Base-by-base conservation (phyloP, 2,113 vertebrate genomes). In the Dasypus novemcinctus region DNA sequence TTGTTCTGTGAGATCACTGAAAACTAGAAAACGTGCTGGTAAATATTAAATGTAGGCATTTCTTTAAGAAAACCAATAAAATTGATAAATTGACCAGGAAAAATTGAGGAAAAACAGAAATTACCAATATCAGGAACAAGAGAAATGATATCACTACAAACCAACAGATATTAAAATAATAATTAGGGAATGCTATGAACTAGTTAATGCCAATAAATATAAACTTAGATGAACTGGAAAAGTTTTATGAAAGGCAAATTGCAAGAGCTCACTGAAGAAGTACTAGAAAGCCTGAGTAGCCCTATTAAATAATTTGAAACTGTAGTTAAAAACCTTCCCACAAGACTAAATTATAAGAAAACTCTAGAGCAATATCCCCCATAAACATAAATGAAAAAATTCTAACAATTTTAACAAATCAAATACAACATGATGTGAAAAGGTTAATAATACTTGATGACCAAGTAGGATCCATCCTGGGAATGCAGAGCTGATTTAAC, bases 311-410 rank as follows among this genome's bases (percentile, higher is more conserved):
- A 68, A 69, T 68, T 11, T 91, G 7, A 90, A 90, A 36, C 2
- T 57, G 9, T n/a, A 31, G 38, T 89, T 84, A 21, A 88, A 88
- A 88, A 88, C 18, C 31, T 78, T 83, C 25, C 33, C 1, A 7
- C 11, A 89, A 89, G 21, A 87, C 21, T 57, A 54, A 54, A 57
- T 71, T 71, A 78, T 13, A 64, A 85, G n/a, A 76, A 83, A 92
- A 92, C 12, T 63, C 27, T 76, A 86, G 17, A 76, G 41, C 21
- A 86, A 76, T 10, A 89, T 25, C 21, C 43, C 6, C 57, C 33
- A 81, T 57, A 15, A 94, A 94, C 18, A 90, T 25, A 80, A 75
- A 68, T 25, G 36, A 4, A 91, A 93, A 88, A 91, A 25, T 87
- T 66, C 13, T 91, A 87, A 93, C 38, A 69, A 74, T 43, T 93